Evolutionary conservation across 2,888 invertebrate genomes (phyloP).

Genomic region (Hartigia nigra): DNA sequence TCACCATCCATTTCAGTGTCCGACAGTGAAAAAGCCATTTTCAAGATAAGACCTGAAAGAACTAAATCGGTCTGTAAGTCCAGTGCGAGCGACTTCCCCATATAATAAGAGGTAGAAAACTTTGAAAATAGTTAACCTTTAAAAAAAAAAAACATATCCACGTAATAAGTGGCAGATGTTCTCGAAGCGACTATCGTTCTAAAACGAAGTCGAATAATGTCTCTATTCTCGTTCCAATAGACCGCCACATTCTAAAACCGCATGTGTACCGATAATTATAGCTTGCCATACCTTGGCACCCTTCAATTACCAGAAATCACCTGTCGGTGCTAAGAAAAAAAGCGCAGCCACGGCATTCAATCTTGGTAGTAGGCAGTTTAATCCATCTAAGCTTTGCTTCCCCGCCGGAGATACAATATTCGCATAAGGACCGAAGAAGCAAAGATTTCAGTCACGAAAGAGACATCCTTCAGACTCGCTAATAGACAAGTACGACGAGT

Average conservation of each 20-base stretch:
- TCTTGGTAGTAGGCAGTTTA: background rate
- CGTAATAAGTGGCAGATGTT: background rate
- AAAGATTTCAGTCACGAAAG: background rate
- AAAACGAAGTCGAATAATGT: constrained; percentile 51
- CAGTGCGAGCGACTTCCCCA: background rate
- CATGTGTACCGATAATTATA: constrained; percentile 61
- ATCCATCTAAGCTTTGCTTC: background rate
- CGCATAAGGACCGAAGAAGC: background rate
- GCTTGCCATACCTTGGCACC: constrained; percentile 56
- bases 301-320: constrained; percentile 61
- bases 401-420: background rate
- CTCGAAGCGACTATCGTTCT: background rate
- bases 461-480: background rate
- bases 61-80: background rate
- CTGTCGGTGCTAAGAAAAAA: constrained; percentile 26
- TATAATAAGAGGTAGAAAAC: background rate
- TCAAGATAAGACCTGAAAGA: background rate
- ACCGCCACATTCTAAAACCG: constrained; percentile 56
- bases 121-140: background rate
- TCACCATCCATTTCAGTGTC: background rate
- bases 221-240: constrained; percentile 57
- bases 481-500: background rate
- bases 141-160: background rate
- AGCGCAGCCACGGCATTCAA: background rate
- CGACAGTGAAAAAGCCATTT: background rate